Base-by-base conservation (phyloP, 2,888 invertebrate species). In the Agonopterix alstromeriana region DNA sequence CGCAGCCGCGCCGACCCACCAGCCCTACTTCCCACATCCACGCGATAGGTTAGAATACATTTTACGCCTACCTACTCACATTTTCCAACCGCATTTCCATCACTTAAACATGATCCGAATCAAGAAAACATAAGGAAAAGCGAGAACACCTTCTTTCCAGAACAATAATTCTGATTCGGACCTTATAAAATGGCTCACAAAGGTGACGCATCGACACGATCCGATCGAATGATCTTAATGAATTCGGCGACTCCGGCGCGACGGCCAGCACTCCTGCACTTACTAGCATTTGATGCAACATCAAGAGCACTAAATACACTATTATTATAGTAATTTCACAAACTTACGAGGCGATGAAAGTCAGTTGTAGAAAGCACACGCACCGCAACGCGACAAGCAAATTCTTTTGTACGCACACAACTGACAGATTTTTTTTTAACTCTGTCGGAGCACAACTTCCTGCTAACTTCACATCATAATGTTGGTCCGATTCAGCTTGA, bases 191-290 rank as follows among this genome's bases (percentile, higher is more conserved):
- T 85, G 83, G 85, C 84, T 85, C 81, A 84, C 86, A 82, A 82
- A 82, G 85, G 85, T 87, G 87, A 87, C 87, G 87, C 87, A 87
- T 86, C 86, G 85, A 85, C 84, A 85, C 82, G 82, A 83, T 82
- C 79, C 82, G 70, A 83, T 78, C 79, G 77, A 83, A 81, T 82
- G 82, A 76, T 81, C 77, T 70, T 72, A 65, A 67, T 61, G 60
- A 67, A 71, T 73, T 58, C 66, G 57, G 46, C 53, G 54, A 57
- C 61, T 55, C 57, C 54, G 53, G 11, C 52, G 51, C 36, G 50
- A 50, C 50, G 52, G 50, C 50, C 43, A 35, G 8, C 27, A 55
- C 48, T 56, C 54, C 48, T 47, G 51, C 66, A 68, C 58, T 60
- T 57, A 61, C 65, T 56, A 49, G 47, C 53, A 48, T 53, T 62